Base-by-base conservation (phyloP, 2,888 invertebrate genomes). In the Platycheirus rosarum region DNA sequence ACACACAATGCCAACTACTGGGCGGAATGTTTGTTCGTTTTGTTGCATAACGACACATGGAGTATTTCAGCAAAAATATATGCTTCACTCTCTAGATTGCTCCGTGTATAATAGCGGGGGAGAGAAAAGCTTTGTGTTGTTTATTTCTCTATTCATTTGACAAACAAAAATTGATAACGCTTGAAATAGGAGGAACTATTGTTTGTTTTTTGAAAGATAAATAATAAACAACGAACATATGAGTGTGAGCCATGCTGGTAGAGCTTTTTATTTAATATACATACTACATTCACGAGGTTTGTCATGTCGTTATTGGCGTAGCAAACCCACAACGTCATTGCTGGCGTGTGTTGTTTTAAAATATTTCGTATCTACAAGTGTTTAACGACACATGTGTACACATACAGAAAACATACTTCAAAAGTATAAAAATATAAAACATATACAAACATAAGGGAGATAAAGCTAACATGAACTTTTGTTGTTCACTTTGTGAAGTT, bases 301-400 rank as follows among this genome's bases (percentile, higher is more conserved):
- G 66, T 71, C 18, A 2, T 71, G 63, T 78, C 66, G 60, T 55
- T 60, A 60, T 68, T 70, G 40, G 65, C 60, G 75, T 51, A 75
- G 51, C 51, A 65, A 70, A 60, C 16, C 13, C 16, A 62, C 57
- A 63, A 62, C 70, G 80, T 75, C 80, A 80, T 60, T 42, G 60
- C 53, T 26, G 75, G 75, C 80, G 80, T 75, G 75, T 75, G 80
- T 35, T 66, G 60, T 53, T 57, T 57, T 62, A 35, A 70, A 51
- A 42, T 37, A 46, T 69, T 26, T 40, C 29, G 69, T 79, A 79
- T 79, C 79, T 69, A 79, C 79, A 79, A 79, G 79, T 79, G 79
- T 74, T 74, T 79, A 44, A 35, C 55, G 23, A 32, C 75, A 76
- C 14, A 46, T 62, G 53, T 29, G 16, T 53, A 37, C 1, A 66